Conservation (phyloP, 2,113 vertebrate genomes). For the Poicephalus meyeri region DNA sequence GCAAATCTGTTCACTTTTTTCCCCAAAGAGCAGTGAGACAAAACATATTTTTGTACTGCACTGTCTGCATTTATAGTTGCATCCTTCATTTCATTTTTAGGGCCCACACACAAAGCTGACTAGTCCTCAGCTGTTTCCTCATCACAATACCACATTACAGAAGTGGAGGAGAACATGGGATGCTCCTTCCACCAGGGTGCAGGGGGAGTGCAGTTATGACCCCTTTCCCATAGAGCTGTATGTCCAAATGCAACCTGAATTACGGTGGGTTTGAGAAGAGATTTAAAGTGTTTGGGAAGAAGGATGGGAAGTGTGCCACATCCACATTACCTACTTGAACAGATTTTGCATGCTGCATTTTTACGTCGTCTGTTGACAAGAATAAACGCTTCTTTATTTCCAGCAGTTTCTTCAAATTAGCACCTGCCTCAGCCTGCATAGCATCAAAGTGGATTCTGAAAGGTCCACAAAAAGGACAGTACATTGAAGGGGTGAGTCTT, state of each 20-base stretch:
- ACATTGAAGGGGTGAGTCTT: not conserved
- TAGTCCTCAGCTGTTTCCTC: not conserved
- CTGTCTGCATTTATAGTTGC: not conserved
- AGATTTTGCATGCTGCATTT: conserved; percentile 75
- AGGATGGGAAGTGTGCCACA: not conserved
- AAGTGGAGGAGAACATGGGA: not conserved
- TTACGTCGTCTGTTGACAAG: conserved; percentile 76
- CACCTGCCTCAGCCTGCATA: conserved; percentile 75
- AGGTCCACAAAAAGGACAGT: not conserved
- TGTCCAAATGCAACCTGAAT: not conserved
- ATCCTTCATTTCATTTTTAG: not conserved
- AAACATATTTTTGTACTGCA: not conserved
- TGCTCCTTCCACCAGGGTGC: not conserved
- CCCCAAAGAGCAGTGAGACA: not conserved
- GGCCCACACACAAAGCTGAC: not conserved
- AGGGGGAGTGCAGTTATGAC: not conserved
- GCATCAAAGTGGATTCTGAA: conserved; percentile 83
- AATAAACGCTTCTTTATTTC: conserved; percentile 74
- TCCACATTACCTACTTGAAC: conserved; percentile 67
- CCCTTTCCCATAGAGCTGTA: not conserved
- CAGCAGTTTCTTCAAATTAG: conserved; percentile 81
- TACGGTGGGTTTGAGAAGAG: not conserved
- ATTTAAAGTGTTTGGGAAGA: not conserved
- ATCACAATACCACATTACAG: not conserved
- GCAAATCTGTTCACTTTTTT: not conserved